Evolutionary conservation across 2,888 invertebrate genomes (phyloP).

Genomic region (Volucella zonaria): DNA sequence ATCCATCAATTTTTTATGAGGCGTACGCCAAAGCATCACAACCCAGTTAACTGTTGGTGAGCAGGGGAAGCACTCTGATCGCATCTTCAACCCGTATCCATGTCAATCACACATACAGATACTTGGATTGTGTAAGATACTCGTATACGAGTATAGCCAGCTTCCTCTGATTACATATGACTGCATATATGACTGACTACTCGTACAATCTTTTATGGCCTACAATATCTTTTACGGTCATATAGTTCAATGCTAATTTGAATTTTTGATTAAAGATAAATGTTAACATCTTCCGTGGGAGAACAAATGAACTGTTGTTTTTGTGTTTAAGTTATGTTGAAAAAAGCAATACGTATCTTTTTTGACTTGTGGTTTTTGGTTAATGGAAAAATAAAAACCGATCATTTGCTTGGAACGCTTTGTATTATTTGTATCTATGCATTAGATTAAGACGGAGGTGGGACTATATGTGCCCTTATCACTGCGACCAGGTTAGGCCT

Average conservation of each 20-base stretch:
- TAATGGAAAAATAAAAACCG: neutral
- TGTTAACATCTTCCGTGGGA: slow-evolving; percentile 12
- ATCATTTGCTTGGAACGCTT: too few relatives aligned
- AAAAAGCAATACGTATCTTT: too few relatives aligned
- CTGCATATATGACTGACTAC: too few relatives aligned
- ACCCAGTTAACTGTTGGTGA: too few relatives aligned
- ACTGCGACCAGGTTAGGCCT: too few relatives aligned
- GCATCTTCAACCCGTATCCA: neutral
- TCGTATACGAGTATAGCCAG: too few relatives aligned
- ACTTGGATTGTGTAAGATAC: too few relatives aligned
- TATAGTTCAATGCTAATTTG: slow-evolving; percentile 50
- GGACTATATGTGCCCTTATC: too few relatives aligned
- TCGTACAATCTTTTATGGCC: slow-evolving; percentile 41
- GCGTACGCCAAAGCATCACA: neutral
- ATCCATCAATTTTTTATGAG: slow-evolving; percentile 46
- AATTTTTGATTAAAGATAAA: slow-evolving; percentile 62
- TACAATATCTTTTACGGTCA: slow-evolving; percentile 1
- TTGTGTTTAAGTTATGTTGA: neutral
- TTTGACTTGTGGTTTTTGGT: neutral
- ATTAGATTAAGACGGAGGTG: too few relatives aligned
- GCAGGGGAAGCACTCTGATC: too few relatives aligned
- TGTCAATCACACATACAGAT: neutral
- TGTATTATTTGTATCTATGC: too few relatives aligned
- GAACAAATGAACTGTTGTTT: slow-evolving; percentile 33
- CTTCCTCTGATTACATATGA: too few relatives aligned